These are phyloP conservation scores for Sycobia sp. DNA, from an alignment of 1,140 invertebrate species.

Conservation along the genomic window DNA sequence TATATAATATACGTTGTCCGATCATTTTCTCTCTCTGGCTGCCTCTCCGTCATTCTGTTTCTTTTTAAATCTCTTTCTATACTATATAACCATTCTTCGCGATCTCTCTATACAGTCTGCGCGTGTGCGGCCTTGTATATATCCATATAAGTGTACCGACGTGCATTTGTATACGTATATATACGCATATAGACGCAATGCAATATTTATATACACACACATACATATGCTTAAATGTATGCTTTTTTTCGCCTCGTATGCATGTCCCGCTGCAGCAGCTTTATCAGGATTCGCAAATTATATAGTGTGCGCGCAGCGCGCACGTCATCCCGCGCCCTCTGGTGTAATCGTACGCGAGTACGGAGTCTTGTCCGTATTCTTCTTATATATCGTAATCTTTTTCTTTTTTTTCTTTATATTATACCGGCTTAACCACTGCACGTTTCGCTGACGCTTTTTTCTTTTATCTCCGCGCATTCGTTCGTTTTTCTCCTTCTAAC, in stretches of 20 bases:
- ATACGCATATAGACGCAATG: not conserved
- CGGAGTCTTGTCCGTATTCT: too few species aligned
- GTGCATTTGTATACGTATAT: slow-evolving; percentile 25
- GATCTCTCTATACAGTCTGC: slow-evolving; percentile 6
- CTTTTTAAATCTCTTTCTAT: slow-evolving; percentile 24
- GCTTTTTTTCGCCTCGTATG: not conserved
- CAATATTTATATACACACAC: not conserved
- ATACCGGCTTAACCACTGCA: not conserved
- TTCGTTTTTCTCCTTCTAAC: not conserved
- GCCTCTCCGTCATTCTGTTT: not conserved
- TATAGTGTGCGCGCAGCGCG: too few species aligned
- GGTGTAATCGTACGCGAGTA: too few species aligned
- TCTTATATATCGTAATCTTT: not conserved
- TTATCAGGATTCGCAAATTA: too few species aligned
- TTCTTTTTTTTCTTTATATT: not conserved
- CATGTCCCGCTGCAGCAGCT: too few species aligned
- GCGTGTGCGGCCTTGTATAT: not conserved
- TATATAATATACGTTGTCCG: slow-evolving; percentile 10
- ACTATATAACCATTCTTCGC: too few species aligned
- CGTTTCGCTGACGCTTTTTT: not conserved
- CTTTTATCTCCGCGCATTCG: not conserved
- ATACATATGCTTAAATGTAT: not conserved
- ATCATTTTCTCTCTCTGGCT: slow-evolving; percentile 3
- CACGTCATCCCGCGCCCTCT: too few species aligned
- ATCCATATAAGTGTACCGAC: slow-evolving; percentile 24